phyloP scores from a whole-genome alignment of 2,888 invertebrate genomes.

The Apamea crenata region DNA sequence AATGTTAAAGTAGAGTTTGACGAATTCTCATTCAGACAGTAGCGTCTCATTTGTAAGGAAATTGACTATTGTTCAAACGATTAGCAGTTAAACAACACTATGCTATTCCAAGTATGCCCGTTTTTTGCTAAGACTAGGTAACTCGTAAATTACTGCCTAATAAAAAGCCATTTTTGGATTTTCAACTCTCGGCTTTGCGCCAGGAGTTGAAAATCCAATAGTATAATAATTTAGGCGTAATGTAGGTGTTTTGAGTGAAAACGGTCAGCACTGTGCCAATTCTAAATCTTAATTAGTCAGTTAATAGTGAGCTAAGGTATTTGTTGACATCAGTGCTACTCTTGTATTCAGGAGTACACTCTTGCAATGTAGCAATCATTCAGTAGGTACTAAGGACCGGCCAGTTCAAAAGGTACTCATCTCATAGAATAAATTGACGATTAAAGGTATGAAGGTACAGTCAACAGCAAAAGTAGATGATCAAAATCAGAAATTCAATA shows the following conservation, averaged over 20 bases:
- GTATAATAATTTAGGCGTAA: background rate
- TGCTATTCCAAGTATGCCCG: background rate
- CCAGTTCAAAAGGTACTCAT: background rate
- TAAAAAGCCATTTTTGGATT: background rate
- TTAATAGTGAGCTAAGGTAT: background rate
- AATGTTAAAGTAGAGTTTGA: no score
- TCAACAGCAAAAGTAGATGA: no score
- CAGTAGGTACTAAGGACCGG: background rate
- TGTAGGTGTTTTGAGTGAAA: background rate
- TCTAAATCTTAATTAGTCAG: background rate
- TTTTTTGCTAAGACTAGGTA: background rate
- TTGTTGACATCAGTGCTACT: conserved; percentile 2
- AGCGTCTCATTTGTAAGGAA: background rate
- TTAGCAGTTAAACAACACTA: background rate
- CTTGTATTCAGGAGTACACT: conserved; percentile 1
- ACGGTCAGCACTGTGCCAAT: background rate
- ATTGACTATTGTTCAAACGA: background rate
- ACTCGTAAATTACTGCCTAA: background rate
- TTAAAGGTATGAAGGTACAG: background rate
- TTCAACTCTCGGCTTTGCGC: background rate
- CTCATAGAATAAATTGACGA: conserved; percentile 6
- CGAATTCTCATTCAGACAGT: no score
- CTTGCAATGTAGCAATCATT: conserved; percentile 12
- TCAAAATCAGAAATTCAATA: no score
- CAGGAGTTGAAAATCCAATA: background rate